Conservation (phyloP, 2,113 vertebrate genomes). For the Crotalus tigris region DNA sequence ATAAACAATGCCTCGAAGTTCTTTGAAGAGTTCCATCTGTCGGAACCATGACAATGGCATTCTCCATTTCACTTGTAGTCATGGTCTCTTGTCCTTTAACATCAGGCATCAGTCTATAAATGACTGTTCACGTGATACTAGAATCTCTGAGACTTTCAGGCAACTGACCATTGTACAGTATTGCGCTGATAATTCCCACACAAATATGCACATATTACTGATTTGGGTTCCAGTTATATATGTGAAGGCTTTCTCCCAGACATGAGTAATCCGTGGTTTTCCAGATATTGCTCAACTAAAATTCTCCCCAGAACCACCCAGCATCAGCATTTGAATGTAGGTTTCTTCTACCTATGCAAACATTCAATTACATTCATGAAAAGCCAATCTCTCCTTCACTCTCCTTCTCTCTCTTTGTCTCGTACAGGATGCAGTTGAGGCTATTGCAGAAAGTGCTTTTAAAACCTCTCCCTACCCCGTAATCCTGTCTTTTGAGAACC, state of each 20-base stretch:
- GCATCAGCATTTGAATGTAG: background rate
- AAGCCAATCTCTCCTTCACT: background rate
- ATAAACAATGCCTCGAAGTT: too few relatives aligned
- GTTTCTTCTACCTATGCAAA: background rate
- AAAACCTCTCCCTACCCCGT: slow-evolving; percentile 94
- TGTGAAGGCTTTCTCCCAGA: background rate
- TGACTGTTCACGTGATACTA: background rate
- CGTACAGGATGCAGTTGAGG: slow-evolving; percentile 91
- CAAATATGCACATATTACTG: background rate
- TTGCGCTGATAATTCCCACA: background rate
- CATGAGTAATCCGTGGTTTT: background rate
- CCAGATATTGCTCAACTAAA: background rate
- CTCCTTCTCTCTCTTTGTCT: background rate
- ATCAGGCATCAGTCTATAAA: background rate
- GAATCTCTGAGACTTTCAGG: background rate
- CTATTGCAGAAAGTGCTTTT: slow-evolving; percentile 95
- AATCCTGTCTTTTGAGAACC: slow-evolving; percentile 97
- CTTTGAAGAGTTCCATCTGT: too few relatives aligned
- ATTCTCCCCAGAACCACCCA: background rate
- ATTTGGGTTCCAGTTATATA: background rate
- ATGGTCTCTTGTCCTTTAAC: background rate
- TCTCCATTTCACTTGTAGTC: background rate
- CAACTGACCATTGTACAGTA: background rate
- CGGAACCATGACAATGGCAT: background rate
- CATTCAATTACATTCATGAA: background rate